Evolutionary conservation across 2,113 vertebrate species (phyloP).

Genomic region (Choloepus hoffmanni): DNA sequence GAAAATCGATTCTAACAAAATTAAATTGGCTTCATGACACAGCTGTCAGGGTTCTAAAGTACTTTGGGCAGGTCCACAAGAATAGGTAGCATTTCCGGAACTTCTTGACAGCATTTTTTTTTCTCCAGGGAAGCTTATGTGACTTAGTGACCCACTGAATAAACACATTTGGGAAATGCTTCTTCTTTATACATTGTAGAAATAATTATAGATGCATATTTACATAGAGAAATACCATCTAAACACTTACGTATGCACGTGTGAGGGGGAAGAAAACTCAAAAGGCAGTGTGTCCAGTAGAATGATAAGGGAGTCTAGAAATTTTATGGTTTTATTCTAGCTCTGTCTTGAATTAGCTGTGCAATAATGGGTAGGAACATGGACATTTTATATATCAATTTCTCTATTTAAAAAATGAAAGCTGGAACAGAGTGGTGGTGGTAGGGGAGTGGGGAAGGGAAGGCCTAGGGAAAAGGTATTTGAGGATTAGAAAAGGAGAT

Average conservation of each 20-base stretch:
- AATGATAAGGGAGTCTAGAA: conserved; percentile 5
- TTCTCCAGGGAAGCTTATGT: neutral
- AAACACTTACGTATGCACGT: neutral
- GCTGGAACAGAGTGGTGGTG: neutral
- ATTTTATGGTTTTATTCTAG: neutral
- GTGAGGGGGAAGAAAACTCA: neutral
- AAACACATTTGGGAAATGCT: neutral
- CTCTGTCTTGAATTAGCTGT: conserved; percentile 10
- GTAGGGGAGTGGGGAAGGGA: neutral
- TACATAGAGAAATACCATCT: neutral
- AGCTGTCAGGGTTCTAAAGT: neutral
- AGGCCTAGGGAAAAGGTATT: neutral
- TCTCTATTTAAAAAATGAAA: neutral
- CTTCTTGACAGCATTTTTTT: neutral
- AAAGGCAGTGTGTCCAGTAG: neutral
- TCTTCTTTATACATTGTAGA: neutral
- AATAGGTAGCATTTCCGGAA: conserved; percentile 1
- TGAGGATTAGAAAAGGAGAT: neutral
- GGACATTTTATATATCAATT: neutral
- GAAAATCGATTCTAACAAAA: neutral
- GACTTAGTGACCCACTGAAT: neutral
- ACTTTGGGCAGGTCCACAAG: neutral
- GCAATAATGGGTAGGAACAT: neutral
- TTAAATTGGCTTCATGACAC: conserved; percentile 31
- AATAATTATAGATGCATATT: neutral